phyloP scores from a whole-genome alignment of 1,140 invertebrate species.

The Listronotus oregonensis region DNA sequence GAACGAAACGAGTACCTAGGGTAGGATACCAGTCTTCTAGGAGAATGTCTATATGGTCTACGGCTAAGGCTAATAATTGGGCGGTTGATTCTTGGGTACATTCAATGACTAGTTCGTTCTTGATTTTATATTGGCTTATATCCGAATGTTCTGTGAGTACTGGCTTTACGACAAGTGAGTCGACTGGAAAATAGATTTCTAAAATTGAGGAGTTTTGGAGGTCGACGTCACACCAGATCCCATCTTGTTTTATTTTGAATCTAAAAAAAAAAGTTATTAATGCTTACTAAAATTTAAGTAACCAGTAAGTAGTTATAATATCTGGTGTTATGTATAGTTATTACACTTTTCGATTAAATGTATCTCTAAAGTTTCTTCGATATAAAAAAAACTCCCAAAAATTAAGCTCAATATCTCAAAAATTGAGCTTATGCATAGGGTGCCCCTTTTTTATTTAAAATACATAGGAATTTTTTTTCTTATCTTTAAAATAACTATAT shows the following conservation, averaged over 20 bases:
- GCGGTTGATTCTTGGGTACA: conserved; percentile 74
- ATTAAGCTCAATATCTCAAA: no score
- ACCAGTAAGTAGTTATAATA: no score
- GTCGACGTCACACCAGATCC: conserved; percentile 83
- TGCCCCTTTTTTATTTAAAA: no score
- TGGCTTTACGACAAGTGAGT: conserved; percentile 73
- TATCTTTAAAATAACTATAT: no score
- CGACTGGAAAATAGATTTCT: conserved; percentile 84
- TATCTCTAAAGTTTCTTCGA: no score
- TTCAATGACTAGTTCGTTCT: conserved; percentile 49
- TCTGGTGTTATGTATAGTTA: no score
- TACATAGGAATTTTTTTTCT: no score
- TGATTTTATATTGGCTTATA: conserved; percentile 68
- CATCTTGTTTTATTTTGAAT: conserved; percentile 78
- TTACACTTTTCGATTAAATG: no score
- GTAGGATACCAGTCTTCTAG: conserved; percentile 99
- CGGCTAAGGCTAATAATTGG: conserved; percentile 86
- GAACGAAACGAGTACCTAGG: conserved; percentile 89
- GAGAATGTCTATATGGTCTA: conserved; percentile 95
- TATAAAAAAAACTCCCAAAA: no score
- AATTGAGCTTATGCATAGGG: no score
- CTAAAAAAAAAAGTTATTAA: conserved; percentile 54
- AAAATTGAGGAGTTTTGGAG: conserved; percentile 81
- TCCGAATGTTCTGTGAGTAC: conserved; percentile 61
- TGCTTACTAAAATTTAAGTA: no score